Conservation (phyloP, 1,140 invertebrate genomes). For the Brachionus rubens region DNA sequence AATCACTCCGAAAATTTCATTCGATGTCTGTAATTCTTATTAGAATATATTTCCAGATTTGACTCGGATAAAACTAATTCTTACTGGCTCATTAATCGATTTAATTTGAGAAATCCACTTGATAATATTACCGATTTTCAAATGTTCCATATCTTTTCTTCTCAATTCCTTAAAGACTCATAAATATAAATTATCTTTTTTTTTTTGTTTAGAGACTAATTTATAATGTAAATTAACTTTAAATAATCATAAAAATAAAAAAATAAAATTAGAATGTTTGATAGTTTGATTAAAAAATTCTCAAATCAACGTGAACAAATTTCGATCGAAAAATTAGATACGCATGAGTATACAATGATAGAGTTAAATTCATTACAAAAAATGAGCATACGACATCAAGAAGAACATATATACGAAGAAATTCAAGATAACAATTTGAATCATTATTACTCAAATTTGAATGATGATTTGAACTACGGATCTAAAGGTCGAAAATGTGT, state of each 20-base stretch:
- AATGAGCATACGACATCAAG: neutral
- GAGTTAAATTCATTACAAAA: neutral
- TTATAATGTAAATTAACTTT: slow-evolving; percentile 27
- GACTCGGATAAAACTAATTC: no score
- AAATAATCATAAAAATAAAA: neutral
- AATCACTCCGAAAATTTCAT: no score
- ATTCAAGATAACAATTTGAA: neutral
- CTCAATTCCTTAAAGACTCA: slow-evolving; percentile 7
- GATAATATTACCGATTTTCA: no score
- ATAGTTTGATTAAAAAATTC: slow-evolving; percentile 19
- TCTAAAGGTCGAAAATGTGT: slow-evolving; percentile 2
- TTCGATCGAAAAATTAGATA: neutral
- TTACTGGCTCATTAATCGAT: no score
- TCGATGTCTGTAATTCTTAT: no score
- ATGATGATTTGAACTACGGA: neutral
- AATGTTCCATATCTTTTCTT: slow-evolving; percentile 16
- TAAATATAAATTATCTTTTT: neutral
- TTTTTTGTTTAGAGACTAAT: slow-evolving; percentile 2
- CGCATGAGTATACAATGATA: neutral
- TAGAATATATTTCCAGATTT: no score
- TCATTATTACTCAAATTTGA: neutral
- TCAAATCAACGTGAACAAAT: slow-evolving; percentile 6
- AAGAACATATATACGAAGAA: slow-evolving; percentile 36
- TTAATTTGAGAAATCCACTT: no score
- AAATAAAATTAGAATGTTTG: neutral